Evolutionary conservation across 2,797 vertebrate genomes (phyloP), one percentile per base, ranked within the genome.

Genomic region (Pseudochaenichthys georgianus): DNA sequence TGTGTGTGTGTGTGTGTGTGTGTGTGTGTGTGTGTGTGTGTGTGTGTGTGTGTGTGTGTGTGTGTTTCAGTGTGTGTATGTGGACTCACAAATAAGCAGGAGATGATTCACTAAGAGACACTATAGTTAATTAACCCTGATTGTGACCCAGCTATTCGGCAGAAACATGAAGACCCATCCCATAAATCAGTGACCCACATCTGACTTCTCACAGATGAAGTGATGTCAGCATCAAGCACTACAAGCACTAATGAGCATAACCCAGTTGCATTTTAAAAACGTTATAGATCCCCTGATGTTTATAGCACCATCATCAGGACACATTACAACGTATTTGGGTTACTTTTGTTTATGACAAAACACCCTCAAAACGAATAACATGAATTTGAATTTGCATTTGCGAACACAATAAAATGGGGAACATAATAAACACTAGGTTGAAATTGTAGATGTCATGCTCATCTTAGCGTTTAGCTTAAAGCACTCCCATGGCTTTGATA

Each of bases 41-140:
- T n/a, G n/a, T n/a, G n/a, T n/a, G n/a, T n/a, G n/a, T n/a, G n/a
- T n/a, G n/a, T n/a, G n/a, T n/a, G n/a, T n/a, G n/a, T n/a, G n/a
- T n/a, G n/a, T n/a, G n/a, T n/a, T 50, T 50, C 47, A 50, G 34
- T 63, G 63, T 52, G 47, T 48, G 66, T 70, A 38, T 38, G 51
- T 61, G 21, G 11, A 15, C 13, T 53, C 43, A 70, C 13, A 70
- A 58, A 75, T 51, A 73, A 23, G 54, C 41, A 67, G 48, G n/a
- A 68, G n/a, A 28, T 13, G 59, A 64, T 55, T 77, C 7, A 57
- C 45, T 15, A 45, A 55, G 75, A 82, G 42, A 42, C 45, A 16
- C 28, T 17, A 13, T 31, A 55, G 54, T 75, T 83, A 84, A 87
- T 87, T 70, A 80, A 84, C 71, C 51, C 34, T 31, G 41, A 73